phyloP scores from a whole-genome alignment of 1,140 invertebrate species.

The Muscidifurax raptorellus region DNA sequence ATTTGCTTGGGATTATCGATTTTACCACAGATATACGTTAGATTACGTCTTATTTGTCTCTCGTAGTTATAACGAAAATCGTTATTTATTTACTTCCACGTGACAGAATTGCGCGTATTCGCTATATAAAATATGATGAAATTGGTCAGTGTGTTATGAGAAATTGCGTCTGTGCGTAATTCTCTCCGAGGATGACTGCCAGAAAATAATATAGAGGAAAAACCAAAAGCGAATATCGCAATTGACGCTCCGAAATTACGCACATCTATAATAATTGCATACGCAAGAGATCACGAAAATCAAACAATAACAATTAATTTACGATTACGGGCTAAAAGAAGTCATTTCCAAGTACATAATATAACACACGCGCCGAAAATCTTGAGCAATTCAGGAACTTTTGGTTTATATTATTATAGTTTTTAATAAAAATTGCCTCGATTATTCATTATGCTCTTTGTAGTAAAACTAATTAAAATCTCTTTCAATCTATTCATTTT shows the following conservation, averaged over 20 bases:
- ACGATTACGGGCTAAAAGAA: background rate
- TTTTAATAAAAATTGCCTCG: constrained; percentile 40
- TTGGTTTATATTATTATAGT: constrained; percentile 21
- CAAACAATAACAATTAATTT: constrained; percentile 31
- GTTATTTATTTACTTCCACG: background rate
- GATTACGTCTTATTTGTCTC: background rate
- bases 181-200: background rate
- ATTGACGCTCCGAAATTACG: constrained; percentile 15
- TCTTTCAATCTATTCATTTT: constrained; percentile 2
- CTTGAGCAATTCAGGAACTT: background rate
- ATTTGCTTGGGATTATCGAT: background rate
- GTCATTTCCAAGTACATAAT: background rate
- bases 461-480: constrained; percentile 23
- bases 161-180: background rate
- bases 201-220: background rate
- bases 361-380: background rate
- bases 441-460: constrained; percentile 21
- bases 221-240: background rate
- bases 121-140: no score
- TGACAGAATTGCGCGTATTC: background rate
- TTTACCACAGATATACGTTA: background rate
- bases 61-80: background rate
- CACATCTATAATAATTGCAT: constrained; percentile 18
- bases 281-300: constrained; percentile 13
- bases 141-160: background rate